Conservation (phyloP, 2,888 invertebrate species). For the Synanthedon myopaeformis region DNA sequence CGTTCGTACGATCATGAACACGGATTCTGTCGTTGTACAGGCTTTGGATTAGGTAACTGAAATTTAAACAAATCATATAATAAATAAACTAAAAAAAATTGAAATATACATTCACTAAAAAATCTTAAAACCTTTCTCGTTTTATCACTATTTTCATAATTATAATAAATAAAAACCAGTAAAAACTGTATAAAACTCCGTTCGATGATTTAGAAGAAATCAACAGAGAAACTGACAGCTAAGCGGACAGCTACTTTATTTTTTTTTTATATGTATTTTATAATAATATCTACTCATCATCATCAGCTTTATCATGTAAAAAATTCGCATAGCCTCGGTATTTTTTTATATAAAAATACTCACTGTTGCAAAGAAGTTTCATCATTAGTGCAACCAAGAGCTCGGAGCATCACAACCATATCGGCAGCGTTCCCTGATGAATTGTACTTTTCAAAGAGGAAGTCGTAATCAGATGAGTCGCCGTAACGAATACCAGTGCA, state of each 20-base stretch:
- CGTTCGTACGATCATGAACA: constrained; percentile 55
- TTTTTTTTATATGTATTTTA: too few relatives aligned
- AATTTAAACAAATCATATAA: constrained; percentile 10
- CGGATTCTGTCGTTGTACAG: constrained; percentile 55
- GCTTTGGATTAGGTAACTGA: constrained; percentile 61
- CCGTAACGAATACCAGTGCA: constrained; percentile 74
- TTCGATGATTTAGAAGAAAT: too few relatives aligned
- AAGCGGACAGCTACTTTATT: too few relatives aligned
- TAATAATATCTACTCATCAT: too few relatives aligned
- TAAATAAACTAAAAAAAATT: background rate
- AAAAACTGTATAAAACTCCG: too few relatives aligned
- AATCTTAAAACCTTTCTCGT: too few relatives aligned
- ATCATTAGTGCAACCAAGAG: constrained; percentile 47
- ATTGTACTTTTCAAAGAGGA: constrained; percentile 69
- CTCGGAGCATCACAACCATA: constrained; percentile 70
- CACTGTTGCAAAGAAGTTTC: constrained; percentile 29
- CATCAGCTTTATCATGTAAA: too few relatives aligned
- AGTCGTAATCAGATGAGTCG: constrained; percentile 70
- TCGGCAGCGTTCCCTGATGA: constrained; percentile 71
- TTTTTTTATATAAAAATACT: constrained; percentile 10
- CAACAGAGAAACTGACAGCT: too few relatives aligned
- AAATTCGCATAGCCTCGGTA: too few relatives aligned
- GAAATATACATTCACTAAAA: background rate
- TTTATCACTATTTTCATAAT: too few relatives aligned
- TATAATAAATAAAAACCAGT: too few relatives aligned